A percentile compares a stretch with the other conserved stretches of the same genome.
These are phyloP conservation scores for Steinernema carpocapsae DNA, from an alignment of 2,888 invertebrate genomes.

Conservation along the genomic window DNA sequence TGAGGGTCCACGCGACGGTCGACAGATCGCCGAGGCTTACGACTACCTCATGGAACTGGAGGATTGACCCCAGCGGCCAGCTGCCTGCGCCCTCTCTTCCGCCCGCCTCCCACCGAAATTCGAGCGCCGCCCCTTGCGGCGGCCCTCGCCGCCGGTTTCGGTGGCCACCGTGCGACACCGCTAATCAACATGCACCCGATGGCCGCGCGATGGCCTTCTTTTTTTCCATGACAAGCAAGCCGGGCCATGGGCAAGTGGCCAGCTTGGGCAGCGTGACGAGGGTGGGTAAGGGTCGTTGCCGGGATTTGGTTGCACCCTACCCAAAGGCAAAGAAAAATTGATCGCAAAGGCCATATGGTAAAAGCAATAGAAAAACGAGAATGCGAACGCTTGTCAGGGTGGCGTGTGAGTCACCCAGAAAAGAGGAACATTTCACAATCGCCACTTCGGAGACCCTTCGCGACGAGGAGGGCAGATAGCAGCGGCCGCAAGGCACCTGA, in stretches of 20 bases:
- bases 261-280: too few species aligned
- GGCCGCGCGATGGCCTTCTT: slow-evolving; percentile 3
- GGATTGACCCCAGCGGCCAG: slow-evolving; percentile 30
- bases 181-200: slow-evolving; percentile 31
- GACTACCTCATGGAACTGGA: slow-evolving; percentile 25
- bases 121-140: neutral
- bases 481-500: neutral
- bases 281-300: slow-evolving; percentile 1
- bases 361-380: slow-evolving; percentile 4
- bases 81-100: slow-evolving; percentile 27
- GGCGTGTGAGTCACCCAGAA: slow-evolving; percentile 2
- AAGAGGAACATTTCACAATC: slow-evolving; percentile 13
- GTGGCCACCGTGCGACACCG: slow-evolving; percentile 26
- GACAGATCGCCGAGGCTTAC: neutral
- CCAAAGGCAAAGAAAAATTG: slow-evolving; percentile 28
- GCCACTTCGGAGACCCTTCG: neutral
- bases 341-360: slow-evolving; percentile 28
- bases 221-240: slow-evolving; percentile 1
- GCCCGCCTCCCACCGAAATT: neutral
- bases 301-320: slow-evolving; percentile 25
- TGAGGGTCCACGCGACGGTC: neutral
- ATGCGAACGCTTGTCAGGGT: slow-evolving; percentile 26
- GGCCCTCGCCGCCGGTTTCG: neutral
- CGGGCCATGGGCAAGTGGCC: too few species aligned
- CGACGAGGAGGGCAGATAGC: neutral